Evolutionary conservation across 2,113 vertebrate species (phyloP).

Genomic region (Tachysurus vachellii): DNA sequence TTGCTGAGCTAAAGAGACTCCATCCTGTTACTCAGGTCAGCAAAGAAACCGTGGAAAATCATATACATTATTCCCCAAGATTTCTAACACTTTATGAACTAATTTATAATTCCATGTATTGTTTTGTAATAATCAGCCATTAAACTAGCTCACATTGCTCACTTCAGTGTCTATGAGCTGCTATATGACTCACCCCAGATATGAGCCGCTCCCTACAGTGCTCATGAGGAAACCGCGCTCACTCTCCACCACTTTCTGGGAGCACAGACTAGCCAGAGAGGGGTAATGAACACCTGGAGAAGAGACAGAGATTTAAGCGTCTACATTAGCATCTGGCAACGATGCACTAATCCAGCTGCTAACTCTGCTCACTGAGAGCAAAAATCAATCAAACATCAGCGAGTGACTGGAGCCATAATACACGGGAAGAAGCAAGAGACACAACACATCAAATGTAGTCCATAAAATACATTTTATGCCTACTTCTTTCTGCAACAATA

Average conservation of each 20-base stretch:
- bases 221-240: constrained; percentile 92
- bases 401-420: background rate
- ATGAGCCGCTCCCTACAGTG: constrained; percentile 88
- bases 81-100: no score
- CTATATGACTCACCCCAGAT: constrained; percentile 84
- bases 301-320: background rate
- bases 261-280: constrained; percentile 80
- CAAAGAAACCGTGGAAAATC: background rate
- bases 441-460: background rate
- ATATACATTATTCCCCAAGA: no score
- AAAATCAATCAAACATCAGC: constrained; percentile 1
- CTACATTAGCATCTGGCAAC: background rate
- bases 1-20: background rate
- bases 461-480: background rate
- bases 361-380: background rate
- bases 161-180: background rate
- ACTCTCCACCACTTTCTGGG: constrained; percentile 85
- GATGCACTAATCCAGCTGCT: background rate
- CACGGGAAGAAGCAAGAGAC: background rate
- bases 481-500: background rate
- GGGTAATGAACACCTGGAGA: constrained; percentile 77
- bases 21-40: background rate
- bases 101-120: background rate
- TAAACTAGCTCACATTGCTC: background rate
- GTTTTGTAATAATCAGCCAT: background rate